Evolutionary conservation across 2,797 vertebrate species (phyloP), one percentile per base, ranked within the genome.

Genomic region (Xiphorhynchus erythropygius): DNA sequence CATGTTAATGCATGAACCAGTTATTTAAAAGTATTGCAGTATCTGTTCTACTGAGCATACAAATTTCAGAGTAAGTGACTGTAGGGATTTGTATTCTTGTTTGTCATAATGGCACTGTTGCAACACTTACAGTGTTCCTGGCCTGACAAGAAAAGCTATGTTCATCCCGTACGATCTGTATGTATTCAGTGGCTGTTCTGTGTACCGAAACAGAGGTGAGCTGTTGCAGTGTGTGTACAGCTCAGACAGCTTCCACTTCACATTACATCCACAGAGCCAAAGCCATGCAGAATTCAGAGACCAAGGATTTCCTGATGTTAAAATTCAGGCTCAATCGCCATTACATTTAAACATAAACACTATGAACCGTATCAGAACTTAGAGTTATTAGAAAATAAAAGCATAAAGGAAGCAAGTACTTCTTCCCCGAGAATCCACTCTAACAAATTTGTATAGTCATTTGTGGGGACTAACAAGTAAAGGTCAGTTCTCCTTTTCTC

Each of bases 1-100:
- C 98, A 98, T 98, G 98, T 98, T 99, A 99, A 98, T 99, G 99
- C 99, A 99, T 99, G 99, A 98, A 98, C 86, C 89, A 97, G 95
- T 94, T 95, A 81, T 93, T 94, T 96, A 95, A 59, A 33, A 96
- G 33, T 94, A 95, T 87, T 87, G 68, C 57, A 94, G 47, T 95
- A 84, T 90, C 77, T 96, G 89, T 95, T 89, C 84, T 96, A 94
- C 94, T 88, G 35, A 96, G 86, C 89, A 71, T 77, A 91, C 70
- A 83, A 18, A 74, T 84, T 84, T 94, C 89, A 95, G 93, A 96
- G 63, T 74, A 90, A 97, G 92, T 78, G 87, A 77, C 84, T 22
- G 11, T 84, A 97, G 96, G 97, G 96, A 63, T 94, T 95, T 97
- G 95, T 97, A 97, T 97, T 97, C 93, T 85, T 91, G 97, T 98